These are phyloP conservation scores for Botia kubotai DNA, from an alignment of 2,797 vertebrate species.

Conservation along the genomic window DNA sequence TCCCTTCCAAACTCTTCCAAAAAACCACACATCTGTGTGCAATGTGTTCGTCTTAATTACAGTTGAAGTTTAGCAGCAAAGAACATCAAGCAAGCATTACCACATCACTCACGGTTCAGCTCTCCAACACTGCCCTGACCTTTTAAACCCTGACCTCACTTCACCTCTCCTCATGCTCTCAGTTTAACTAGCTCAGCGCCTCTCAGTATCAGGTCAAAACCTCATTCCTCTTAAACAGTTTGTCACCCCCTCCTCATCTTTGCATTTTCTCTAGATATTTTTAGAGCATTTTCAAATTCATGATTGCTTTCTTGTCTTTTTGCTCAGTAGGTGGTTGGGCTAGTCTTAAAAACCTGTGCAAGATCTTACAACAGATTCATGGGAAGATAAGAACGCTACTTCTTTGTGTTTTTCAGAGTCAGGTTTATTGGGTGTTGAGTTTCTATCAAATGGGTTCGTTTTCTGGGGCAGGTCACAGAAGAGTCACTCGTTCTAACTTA, in stretches of 20 bases:
- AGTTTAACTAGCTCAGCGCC: slow-evolving; percentile 32
- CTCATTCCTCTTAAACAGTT: slow-evolving; percentile 17
- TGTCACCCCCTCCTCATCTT: slow-evolving; percentile 3
- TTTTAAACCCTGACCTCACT: slow-evolving; percentile 42
- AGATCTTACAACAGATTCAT: slow-evolving; percentile 7
- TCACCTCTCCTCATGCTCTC: slow-evolving; percentile 22
- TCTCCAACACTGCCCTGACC: slow-evolving; percentile 46
- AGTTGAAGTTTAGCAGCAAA: slow-evolving; percentile 37
- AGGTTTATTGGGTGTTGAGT: slow-evolving; percentile 38
- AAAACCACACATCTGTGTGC: slow-evolving; percentile 40
- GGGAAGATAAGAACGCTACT: slow-evolving; percentile 7
- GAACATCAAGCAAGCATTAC: slow-evolving; percentile 43
- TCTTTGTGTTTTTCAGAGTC: neutral
- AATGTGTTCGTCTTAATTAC: slow-evolving; percentile 52
- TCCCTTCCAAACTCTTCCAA: slow-evolving; percentile 30
- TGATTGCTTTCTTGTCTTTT: neutral
- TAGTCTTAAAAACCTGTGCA: neutral
- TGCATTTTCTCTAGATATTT: neutral
- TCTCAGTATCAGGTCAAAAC: slow-evolving; percentile 33
- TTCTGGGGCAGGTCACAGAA: slow-evolving; percentile 25
- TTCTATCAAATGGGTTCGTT: slow-evolving; percentile 38
- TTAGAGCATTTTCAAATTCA: slow-evolving; percentile 22
- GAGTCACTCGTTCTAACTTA: slow-evolving; percentile 17
- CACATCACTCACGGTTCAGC: slow-evolving; percentile 47
- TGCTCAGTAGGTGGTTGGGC: neutral